Percentiles rank a stretch among this genome's conserved stretches.
Evolutionary conservation across 2,888 invertebrate species (phyloP).

Genomic region (Ceraclea dissimilis): DNA sequence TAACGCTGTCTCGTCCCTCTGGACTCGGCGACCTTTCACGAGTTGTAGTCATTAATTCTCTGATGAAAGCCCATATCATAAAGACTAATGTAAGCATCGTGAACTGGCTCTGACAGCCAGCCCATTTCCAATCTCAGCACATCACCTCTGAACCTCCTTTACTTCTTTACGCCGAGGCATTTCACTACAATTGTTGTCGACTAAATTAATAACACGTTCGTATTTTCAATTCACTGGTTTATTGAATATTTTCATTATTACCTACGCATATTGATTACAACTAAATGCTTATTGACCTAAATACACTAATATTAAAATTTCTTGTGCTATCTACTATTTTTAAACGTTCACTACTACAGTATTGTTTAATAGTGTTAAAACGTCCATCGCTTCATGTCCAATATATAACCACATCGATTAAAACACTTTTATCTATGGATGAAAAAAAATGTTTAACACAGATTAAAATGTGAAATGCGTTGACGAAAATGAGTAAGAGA

Average conservation of each 20-base stretch:
- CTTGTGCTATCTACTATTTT: too few species aligned
- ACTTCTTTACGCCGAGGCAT: slow-evolving; percentile 5
- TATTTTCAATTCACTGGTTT: background rate
- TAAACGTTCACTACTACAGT: too few species aligned
- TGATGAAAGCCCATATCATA: slow-evolving; percentile 55
- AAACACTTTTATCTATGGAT: too few species aligned
- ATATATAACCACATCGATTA: too few species aligned
- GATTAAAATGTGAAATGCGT: too few species aligned
- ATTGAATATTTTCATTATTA: background rate
- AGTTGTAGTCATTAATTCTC: slow-evolving; percentile 42
- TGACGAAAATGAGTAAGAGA: too few species aligned
- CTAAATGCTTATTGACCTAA: too few species aligned
- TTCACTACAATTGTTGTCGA: slow-evolving; percentile 1
- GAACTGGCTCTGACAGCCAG: slow-evolving; percentile 19
- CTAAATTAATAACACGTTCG: background rate
- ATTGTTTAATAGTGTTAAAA: too few species aligned
- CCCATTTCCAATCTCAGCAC: slow-evolving; percentile 9
- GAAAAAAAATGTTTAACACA: too few species aligned
- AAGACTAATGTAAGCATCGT: slow-evolving; percentile 55
- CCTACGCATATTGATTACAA: too few species aligned
- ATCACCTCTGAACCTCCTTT: background rate
- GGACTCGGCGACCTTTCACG: slow-evolving; percentile 12
- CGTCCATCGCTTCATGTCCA: too few species aligned
- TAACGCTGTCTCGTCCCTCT: slow-evolving; percentile 12
- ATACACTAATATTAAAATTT: too few species aligned